Evolutionary conservation across 2,888 invertebrate species (phyloP).

Genomic region (Sinohyriopsis cumingii): DNA sequence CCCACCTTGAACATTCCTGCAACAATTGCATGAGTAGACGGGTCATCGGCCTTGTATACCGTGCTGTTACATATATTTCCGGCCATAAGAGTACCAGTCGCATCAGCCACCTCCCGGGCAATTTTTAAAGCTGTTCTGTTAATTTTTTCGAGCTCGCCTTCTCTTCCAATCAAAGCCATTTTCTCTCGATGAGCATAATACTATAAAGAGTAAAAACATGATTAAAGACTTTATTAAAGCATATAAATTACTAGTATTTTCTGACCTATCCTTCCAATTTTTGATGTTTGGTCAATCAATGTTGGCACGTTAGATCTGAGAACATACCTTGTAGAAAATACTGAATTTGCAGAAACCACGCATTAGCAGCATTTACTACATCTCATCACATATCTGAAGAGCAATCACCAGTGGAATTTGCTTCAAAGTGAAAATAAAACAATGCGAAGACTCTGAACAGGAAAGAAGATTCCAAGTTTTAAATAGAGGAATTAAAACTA

Average conservation of each 20-base stretch:
- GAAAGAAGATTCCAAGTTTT: too few relatives aligned
- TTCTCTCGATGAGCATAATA: slow-evolving; percentile 69
- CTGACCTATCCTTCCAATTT: too few relatives aligned
- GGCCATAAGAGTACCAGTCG: slow-evolving; percentile 65
- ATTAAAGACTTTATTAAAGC: background rate
- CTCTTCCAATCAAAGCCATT: slow-evolving; percentile 58
- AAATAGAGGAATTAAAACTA: too few relatives aligned
- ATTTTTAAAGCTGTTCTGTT: slow-evolving; percentile 61
- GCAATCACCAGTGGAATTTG: too few relatives aligned
- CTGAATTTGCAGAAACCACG: too few relatives aligned
- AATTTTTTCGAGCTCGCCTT: slow-evolving; percentile 59
- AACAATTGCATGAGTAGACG: slow-evolving; percentile 25
- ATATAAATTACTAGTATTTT: background rate
- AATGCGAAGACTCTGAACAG: too few relatives aligned
- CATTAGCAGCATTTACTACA: too few relatives aligned
- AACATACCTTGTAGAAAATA: too few relatives aligned
- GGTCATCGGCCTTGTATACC: slow-evolving; percentile 50
- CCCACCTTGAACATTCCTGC: slow-evolving; percentile 60
- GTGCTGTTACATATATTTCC: slow-evolving; percentile 67
- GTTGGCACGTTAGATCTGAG: too few relatives aligned
- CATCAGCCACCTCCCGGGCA: slow-evolving; percentile 65
- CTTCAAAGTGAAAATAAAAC: too few relatives aligned
- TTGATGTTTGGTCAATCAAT: too few relatives aligned
- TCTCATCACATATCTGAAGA: too few relatives aligned
- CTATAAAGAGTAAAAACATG: slow-evolving; percentile 33